phyloP scores from a whole-genome alignment of 2,113 vertebrate species.

The Pseudorectes ferrugineus region DNA sequence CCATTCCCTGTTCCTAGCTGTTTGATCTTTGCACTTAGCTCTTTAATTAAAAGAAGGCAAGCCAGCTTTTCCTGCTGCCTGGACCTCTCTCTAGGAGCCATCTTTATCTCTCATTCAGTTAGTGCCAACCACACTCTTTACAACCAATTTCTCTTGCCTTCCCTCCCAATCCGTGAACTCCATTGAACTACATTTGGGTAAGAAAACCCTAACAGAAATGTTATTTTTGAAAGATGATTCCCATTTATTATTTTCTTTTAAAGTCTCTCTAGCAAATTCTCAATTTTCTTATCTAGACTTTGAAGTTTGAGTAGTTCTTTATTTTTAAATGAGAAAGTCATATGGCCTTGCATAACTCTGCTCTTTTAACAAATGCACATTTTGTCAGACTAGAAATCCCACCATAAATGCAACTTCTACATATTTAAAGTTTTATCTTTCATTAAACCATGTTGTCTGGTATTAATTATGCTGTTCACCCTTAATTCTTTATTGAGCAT shows the following conservation, averaged over 20 bases:
- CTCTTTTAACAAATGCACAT: not conserved
- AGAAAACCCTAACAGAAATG: not conserved
- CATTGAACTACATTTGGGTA: not conserved
- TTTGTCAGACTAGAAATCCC: not conserved
- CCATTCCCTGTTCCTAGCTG: not conserved
- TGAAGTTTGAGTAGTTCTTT: not conserved
- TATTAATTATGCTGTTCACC: not conserved
- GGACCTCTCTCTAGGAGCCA: not conserved
- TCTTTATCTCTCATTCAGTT: not conserved
- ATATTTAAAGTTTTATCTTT: not conserved
- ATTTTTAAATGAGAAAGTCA: not conserved
- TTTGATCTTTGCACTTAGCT: slow-evolving; percentile 40
- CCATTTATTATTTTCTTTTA: not conserved
- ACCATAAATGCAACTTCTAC: not conserved
- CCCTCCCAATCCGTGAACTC: not conserved
- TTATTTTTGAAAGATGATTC: not conserved
- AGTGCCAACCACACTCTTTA: not conserved
- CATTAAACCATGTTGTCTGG: not conserved
- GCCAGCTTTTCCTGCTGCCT: not conserved
- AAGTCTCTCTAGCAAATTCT: not conserved
- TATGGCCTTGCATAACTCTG: not conserved
- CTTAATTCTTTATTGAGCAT: not conserved
- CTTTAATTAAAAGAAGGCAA: slow-evolving; percentile 30
- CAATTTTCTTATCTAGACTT: not conserved
- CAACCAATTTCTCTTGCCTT: not conserved